Evolutionary conservation across 2,797 vertebrate genomes (phyloP).

Genomic region (Neopelma chrysocephalum): DNA sequence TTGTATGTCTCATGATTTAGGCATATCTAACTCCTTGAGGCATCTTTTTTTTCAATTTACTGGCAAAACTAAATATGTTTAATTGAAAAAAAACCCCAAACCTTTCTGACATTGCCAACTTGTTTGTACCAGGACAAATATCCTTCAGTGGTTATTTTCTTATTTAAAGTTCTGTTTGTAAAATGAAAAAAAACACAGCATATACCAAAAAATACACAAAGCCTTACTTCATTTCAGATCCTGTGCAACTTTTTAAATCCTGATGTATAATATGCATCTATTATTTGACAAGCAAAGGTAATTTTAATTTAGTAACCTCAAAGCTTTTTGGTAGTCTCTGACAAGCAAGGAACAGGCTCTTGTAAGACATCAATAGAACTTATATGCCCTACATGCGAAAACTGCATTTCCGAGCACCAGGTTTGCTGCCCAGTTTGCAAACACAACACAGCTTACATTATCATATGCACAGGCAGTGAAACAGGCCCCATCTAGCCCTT

Average conservation of each 20-base stretch:
- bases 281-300: not conserved
- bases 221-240: not conserved
- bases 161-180: not conserved
- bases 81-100: not conserved
- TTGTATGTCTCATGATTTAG: not conserved
- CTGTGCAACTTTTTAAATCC: not conserved
- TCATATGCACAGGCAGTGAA: not conserved
- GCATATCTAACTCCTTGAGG: not conserved
- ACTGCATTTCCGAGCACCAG: not conserved
- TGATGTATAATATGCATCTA: not conserved
- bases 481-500: not conserved
- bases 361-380: not conserved
- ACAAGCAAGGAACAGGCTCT: not conserved
- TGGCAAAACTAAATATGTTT: not conserved
- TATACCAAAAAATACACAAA: not conserved
- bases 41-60: not conserved
- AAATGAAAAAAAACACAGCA: accelerated
- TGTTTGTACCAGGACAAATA: not conserved
- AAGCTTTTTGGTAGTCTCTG: not conserved
- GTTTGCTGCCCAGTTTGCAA: not conserved
- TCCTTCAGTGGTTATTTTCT: not conserved
- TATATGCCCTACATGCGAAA: not conserved
- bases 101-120: not conserved
- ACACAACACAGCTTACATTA: not conserved
- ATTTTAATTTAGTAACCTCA: not conserved